phyloP scores from a whole-genome alignment of 2,797 vertebrate genomes.

The Siniperca scherzeri region DNA sequence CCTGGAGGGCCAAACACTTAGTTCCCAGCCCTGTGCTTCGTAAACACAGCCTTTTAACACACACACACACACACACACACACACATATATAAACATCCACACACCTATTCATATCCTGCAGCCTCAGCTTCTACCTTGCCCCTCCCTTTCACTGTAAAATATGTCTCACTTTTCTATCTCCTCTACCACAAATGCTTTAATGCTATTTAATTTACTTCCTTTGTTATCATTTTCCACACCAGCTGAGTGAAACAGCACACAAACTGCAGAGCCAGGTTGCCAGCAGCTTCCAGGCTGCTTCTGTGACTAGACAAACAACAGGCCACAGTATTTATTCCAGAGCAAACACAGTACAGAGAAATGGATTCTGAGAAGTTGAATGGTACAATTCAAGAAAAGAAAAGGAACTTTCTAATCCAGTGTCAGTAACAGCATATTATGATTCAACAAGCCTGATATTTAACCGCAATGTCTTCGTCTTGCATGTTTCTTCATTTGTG shows the following conservation, averaged over 20 bases:
- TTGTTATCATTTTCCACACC: constrained; percentile 69
- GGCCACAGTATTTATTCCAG: constrained; percentile 25
- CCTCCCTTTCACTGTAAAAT: constrained; percentile 67
- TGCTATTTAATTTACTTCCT: constrained; percentile 74
- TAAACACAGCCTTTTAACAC: constrained; percentile 71
- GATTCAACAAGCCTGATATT: constrained; percentile 23
- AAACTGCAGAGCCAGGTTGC: constrained; percentile 43
- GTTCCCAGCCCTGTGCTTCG: constrained; percentile 78
- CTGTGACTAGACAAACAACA: constrained; percentile 54
- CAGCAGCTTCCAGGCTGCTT: constrained; percentile 60
- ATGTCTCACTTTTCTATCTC: constrained; percentile 68
- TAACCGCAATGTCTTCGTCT: constrained; percentile 17
- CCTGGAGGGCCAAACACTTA: constrained; percentile 83
- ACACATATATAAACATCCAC: constrained; percentile 45
- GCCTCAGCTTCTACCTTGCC: constrained; percentile 63
- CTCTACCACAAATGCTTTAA: constrained; percentile 70
- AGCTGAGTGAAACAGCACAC: constrained; percentile 48
- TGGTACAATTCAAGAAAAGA: constrained; percentile 1
- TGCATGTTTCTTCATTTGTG: constrained; percentile 28
- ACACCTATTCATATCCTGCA: constrained; percentile 74
- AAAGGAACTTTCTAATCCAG: constrained; percentile 39
- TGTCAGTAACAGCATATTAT: constrained; percentile 38
- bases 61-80: constrained; percentile 45
- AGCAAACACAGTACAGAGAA: constrained; percentile 39
- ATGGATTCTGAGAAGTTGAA: constrained; percentile 35